Evolutionary conservation across 2,888 invertebrate species (phyloP).

Genomic region (Heliconius sara): DNA sequence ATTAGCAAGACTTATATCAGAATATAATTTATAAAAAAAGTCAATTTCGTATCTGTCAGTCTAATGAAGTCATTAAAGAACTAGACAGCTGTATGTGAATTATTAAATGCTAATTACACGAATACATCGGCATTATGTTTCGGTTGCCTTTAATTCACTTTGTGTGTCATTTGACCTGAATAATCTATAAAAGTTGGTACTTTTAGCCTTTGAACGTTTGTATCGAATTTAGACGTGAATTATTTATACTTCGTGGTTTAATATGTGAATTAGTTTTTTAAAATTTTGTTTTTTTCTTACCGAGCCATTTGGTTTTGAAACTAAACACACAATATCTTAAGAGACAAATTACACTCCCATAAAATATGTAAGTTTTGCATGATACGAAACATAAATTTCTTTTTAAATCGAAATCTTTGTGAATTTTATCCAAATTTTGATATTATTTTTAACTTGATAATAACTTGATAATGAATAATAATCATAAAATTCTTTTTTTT

Average conservation of each 20-base stretch:
- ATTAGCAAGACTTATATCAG: not conserved
- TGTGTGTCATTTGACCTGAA: conserved; percentile 18
- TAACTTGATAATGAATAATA: not conserved
- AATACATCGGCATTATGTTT: conserved; percentile 14
- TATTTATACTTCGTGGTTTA: not conserved
- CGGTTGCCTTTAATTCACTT: conserved; percentile 9
- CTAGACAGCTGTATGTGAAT: conserved; percentile 32
- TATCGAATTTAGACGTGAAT: not conserved
- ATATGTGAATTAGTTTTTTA: not conserved
- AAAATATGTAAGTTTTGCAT: too few relatives aligned
- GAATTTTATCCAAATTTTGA: too few relatives aligned
- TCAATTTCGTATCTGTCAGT: not conserved
- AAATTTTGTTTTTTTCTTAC: not conserved
- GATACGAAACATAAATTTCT: too few relatives aligned
- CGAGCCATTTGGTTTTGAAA: not conserved
- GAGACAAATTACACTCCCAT: too few relatives aligned
- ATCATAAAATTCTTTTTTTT: not conserved
- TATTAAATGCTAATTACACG: conserved; percentile 25
- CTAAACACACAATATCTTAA: too few relatives aligned
- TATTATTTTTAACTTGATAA: not conserved
- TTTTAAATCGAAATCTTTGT: too few relatives aligned
- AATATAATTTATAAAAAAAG: not conserved
- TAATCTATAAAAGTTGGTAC: conserved; percentile 8
- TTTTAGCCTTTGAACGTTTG: not conserved
- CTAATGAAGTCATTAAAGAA: conserved; percentile 18